Evolutionary conservation across 2,113 vertebrate species (phyloP).

Genomic region (Verasper variegatus): DNA sequence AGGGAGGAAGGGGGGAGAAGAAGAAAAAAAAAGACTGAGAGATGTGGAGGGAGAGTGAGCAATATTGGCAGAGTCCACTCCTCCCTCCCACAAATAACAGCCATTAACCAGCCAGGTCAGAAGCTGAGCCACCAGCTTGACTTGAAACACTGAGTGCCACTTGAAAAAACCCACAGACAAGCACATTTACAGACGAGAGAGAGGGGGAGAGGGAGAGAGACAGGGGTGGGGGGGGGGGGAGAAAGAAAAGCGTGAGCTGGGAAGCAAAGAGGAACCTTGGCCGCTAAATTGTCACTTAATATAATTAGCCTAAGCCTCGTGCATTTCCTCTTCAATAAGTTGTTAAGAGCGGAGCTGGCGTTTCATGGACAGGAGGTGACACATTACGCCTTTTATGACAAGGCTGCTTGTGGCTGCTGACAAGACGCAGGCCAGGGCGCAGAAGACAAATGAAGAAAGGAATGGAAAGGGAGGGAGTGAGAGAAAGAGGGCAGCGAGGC

Average conservation of each 20-base stretch:
- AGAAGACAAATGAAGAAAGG: slow-evolving; percentile 36
- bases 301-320: slow-evolving; percentile 68
- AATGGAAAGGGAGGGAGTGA: slow-evolving; percentile 68
- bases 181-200: slow-evolving; percentile 85
- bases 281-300: slow-evolving; percentile 77
- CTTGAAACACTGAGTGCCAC: slow-evolving; percentile 95
- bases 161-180: slow-evolving; percentile 92
- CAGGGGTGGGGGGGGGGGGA: slow-evolving; percentile 16
- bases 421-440: slow-evolving; percentile 24
- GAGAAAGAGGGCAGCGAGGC: slow-evolving; percentile 77
- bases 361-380: slow-evolving; percentile 50
- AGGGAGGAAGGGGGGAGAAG: neutral
- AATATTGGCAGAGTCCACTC: slow-evolving; percentile 93
- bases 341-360: slow-evolving; percentile 55
- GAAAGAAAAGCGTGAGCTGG: slow-evolving; percentile 18
- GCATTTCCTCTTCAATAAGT: slow-evolving; percentile 69
- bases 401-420: slow-evolving; percentile 48
- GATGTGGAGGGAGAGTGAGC: slow-evolving; percentile 71
- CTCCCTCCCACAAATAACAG: slow-evolving; percentile 97
- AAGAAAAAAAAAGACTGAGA: neutral
- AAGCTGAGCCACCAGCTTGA: slow-evolving; percentile 93
- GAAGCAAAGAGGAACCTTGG: slow-evolving; percentile 62
- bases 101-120: slow-evolving; percentile 95
- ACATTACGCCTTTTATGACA: slow-evolving; percentile 59
- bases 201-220: slow-evolving; percentile 18